A percentile compares a stretch with the other conserved stretches of the same genome.
These are phyloP conservation scores for Tadarida brasiliensis DNA, from an alignment of 2,797 vertebrate genomes.

Conservation along the genomic window DNA sequence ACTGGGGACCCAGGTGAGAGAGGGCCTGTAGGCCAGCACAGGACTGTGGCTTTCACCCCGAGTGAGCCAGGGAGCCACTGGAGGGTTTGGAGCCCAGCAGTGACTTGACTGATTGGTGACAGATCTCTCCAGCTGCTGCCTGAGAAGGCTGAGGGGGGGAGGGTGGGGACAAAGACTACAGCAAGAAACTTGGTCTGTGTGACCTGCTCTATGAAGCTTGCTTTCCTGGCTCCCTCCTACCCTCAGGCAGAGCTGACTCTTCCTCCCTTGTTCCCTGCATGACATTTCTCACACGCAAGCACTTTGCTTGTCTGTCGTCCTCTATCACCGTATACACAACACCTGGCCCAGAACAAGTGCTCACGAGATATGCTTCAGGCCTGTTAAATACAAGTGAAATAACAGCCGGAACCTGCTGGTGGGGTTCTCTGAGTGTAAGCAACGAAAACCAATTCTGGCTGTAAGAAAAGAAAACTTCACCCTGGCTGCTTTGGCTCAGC, in stretches of 20 bases:
- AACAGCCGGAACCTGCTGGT: background rate
- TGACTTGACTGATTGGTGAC: background rate
- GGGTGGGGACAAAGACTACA: background rate
- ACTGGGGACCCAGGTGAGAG: background rate
- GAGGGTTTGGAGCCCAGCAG: background rate
- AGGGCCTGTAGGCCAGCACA: background rate
- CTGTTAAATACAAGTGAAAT: background rate
- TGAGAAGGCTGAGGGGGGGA: background rate
- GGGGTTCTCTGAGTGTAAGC: background rate
- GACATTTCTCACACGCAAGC: background rate
- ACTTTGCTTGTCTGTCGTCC: background rate
- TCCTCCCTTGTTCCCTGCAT: background rate
- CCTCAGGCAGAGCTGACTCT: background rate
- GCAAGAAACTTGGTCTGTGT: background rate
- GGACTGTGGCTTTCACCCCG: background rate
- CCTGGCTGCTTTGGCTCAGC: no score
- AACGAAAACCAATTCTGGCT: background rate
- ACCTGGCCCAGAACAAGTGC: background rate
- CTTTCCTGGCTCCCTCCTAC: background rate
- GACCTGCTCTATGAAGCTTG: background rate
- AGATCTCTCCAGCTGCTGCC: background rate
- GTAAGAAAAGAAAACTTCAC: background rate
- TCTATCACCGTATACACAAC: background rate
- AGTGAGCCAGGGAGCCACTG: background rate
- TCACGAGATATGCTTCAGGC: background rate